Base-by-base conservation (phyloP, 2,113 vertebrate genomes). In the Fregata magnificens region DNA sequence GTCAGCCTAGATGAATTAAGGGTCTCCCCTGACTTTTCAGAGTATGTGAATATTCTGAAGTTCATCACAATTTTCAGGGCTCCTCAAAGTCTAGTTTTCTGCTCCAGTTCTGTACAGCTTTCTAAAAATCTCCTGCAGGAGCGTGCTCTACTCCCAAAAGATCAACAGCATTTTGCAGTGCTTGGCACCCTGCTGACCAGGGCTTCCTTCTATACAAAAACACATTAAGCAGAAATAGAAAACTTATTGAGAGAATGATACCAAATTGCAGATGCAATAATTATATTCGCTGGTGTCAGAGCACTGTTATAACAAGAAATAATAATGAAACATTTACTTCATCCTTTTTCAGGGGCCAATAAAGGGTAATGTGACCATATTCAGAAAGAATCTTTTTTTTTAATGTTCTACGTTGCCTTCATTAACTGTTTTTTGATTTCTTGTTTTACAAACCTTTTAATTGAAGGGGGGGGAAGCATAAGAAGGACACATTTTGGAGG, bases 241-340 rank as follows among this genome's bases (percentile, higher is more conserved):
- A 71, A 88, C 28, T 61, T 82, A 44, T 6, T 49, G 26, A 76
- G 58, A 88, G 26, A 86, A 67, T 58, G 42, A 58, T 58, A 34
- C 3, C 45, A 73, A 88, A 34, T 24, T 74, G 31, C 42, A 88
- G 65, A 59, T 63, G n/a, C 13, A 90, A 71, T 82, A 88, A 81
- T 81, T 88, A 59, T 7, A 63, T 16, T 83, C 2, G 1, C 5
- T 88, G 7, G 9, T 86, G 59, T 71, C 80, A 71, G 29, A 67
- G 31, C 56, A 49, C 42, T 82, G 28, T 36, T 89, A 56, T 26
- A 93, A 69, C 10, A 72, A 92, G 53, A 81, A 84, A 83, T 65
- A 93, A 72, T 82, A 94, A 76, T 81, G 61, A 62, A 94, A 77
- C 50, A 61, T 91, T 90, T 91, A 88, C 44, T 71, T 88, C 71